Evolutionary conservation across 2,888 invertebrate genomes (phyloP), one percentile per base, ranked within the genome.

Genomic region (Drosophila formosana): DNA sequence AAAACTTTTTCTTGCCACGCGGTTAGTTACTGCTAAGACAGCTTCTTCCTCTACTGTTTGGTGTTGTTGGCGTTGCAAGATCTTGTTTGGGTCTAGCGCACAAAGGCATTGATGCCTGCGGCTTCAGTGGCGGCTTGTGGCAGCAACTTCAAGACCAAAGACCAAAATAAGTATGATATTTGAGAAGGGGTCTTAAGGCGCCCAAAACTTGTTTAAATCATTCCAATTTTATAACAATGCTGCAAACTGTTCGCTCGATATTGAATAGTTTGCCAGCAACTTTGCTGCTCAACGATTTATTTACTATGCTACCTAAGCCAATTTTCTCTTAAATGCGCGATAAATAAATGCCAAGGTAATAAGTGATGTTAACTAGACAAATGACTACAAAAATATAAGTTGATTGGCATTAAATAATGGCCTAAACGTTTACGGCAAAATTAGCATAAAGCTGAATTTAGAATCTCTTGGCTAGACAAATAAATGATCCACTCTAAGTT

Each of bases 1-100:
- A 82, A 89, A 82, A 89, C 67, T 89, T 89, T 82, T 89, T 89
- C 89, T 72, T 83, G 72, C 82, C 78, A 80, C 74, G 74, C 81
- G 81, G 89, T 88, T 88, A 80, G 87, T 80, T 71, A 75, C 79
- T 68, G 72, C 66, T 53, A 60, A 68, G 64, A 63, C 64, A 56
- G 66, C 57, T 55, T 62, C 58, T 51, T 58, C 26, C 26, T 23
- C n/a, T 30, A 18, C 39, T 57, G 39, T 30, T 37, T 53, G 25
- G 39, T 66, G 25, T 41, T 49, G 47, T 60, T 60, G 43, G 11
- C 50, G 41, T 25, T 57, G 51, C 30, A 39, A 74, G 79, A 78
- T 78, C 79, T 68, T 78, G 75, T 79, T 79, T 75, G 75, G 79
- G 75, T 79, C 79, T 67, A 30, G 69, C 41, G 75, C 75, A 79